These are phyloP conservation scores for Saimiri boliviensis DNA, from an alignment of 2,113 vertebrate species.

Conservation along the genomic window DNA sequence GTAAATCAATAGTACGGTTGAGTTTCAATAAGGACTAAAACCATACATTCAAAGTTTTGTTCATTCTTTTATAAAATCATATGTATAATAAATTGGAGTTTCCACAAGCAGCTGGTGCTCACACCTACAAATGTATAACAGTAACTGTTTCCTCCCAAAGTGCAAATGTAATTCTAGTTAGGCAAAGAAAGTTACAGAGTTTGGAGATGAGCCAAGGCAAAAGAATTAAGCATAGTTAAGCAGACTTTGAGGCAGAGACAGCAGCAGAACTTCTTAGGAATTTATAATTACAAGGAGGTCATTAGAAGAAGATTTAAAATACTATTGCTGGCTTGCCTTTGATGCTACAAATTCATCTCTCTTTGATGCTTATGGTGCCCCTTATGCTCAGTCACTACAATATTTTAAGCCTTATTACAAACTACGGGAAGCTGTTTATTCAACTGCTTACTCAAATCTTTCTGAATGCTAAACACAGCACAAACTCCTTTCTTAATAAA, in stretches of 20 bases:
- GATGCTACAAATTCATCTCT: neutral
- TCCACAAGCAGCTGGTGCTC: constrained; percentile 41
- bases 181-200: constrained; percentile 36
- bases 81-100: constrained; percentile 33
- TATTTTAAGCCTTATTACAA: constrained; percentile 58
- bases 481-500: constrained; percentile 11
- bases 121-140: constrained; percentile 53
- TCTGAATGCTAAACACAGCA: constrained; percentile 35
- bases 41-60: neutral
- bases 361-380: constrained; percentile 34
- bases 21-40: neutral
- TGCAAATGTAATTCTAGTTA: constrained; percentile 53
- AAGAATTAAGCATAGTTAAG: constrained; percentile 56
- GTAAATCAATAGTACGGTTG: neutral
- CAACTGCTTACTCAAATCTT: neutral
- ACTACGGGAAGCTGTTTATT: constrained; percentile 39
- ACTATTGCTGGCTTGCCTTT: constrained; percentile 17
- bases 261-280: constrained; percentile 31
- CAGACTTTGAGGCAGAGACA: constrained; percentile 60
- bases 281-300: constrained; percentile 61
- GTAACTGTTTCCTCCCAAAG: constrained; percentile 16
- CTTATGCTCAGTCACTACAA: constrained; percentile 28
- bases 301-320: constrained; percentile 69
- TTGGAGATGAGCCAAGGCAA: constrained; percentile 43
- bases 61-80: neutral